Evolutionary conservation across 2,888 invertebrate species (phyloP), one percentile per base, ranked within the genome.

Genomic region (Andrena hattorfiana): DNA sequence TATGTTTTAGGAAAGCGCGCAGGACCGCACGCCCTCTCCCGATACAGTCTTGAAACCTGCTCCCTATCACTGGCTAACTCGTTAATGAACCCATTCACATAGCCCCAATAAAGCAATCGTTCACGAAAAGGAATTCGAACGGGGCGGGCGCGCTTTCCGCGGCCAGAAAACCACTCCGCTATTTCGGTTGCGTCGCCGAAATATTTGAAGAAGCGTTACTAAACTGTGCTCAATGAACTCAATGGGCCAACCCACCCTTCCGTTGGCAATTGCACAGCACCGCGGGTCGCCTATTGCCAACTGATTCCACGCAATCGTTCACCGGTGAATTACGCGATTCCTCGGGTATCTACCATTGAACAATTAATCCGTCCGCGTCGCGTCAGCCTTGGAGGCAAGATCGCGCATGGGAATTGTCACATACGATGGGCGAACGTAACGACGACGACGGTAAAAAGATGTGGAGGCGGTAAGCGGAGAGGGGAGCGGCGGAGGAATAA

Each of bases 181-280:
- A 81, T 81, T 81, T 81, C 48, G 26, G 72, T 54, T 32, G 6
- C 78, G 59, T 54, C 71, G 42, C 59, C 66, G 70, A 75, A 84
- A 84, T 84, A 84, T 78, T 81, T 68, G 73, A 60, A 75, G 60
- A 72, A 71, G 32, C 16, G 49, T 83, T 84, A 71, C 83, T 75
- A 84, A 77, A 87, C 51, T 13, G 67, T 73, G 77, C 72, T 88
- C 79, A 87, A 86, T 88, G 81, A 86, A 88, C 81, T 70, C 64
- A 77, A 73, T 72, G 78, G 64, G 66, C 68, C 62, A 63, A 86
- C 70, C 77, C 63, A 86, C 70, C 77, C 63, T 68, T 63, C 30
- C 51, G 67, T 73, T 83, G 83, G 77, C 89, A 84, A 68, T 67
- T 69, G 78, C 42, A 72, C 81, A 82, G 82, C 63, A 62, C 35